Evolutionary conservation across 2,113 vertebrate genomes (phyloP).

Genomic region (Corydoras sp.): DNA sequence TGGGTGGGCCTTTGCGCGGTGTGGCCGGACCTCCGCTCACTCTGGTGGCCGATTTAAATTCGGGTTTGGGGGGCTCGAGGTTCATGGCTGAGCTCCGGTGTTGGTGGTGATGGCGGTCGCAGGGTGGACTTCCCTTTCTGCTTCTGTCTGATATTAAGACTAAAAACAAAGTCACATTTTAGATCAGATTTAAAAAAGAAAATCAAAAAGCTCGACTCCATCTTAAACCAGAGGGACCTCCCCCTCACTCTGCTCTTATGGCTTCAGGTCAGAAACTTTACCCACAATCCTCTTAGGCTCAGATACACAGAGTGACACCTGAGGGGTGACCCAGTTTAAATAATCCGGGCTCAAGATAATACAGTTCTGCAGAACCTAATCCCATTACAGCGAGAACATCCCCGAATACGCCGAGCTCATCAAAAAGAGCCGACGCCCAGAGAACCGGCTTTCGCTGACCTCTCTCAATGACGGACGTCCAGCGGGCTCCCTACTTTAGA

Average conservation of each 20-base stretch:
- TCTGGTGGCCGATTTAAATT: constrained; percentile 82
- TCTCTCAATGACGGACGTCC: background rate
- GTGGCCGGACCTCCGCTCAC: constrained; percentile 85
- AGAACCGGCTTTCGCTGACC: constrained; percentile 36
- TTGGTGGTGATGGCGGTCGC: too few species aligned
- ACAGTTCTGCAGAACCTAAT: constrained; percentile 48
- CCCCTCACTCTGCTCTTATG: too few species aligned
- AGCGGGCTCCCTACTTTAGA: background rate
- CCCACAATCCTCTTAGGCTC: too few species aligned
- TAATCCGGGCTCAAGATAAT: constrained; percentile 66
- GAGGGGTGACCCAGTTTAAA: constrained; percentile 59
- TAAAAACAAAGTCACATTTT: too few species aligned
- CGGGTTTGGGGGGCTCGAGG: constrained; percentile 77
- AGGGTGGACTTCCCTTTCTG: too few species aligned
- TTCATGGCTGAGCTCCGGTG: constrained; percentile 66
- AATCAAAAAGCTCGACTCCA: too few species aligned
- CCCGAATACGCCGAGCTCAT: constrained; percentile 52
- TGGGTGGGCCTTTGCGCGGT: constrained; percentile 88
- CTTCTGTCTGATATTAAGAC: too few species aligned
- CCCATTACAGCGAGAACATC: constrained; percentile 59
- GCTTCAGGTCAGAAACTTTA: too few species aligned
- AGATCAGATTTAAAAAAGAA: too few species aligned
- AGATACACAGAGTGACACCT: too few species aligned
- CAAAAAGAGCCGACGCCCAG: constrained; percentile 45
- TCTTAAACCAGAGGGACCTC: too few species aligned